Percentiles rank a stretch among this genome's conserved stretches.
Conservation (phyloP, 2,888 invertebrate genomes). For the Heteromurus nitidus region DNA sequence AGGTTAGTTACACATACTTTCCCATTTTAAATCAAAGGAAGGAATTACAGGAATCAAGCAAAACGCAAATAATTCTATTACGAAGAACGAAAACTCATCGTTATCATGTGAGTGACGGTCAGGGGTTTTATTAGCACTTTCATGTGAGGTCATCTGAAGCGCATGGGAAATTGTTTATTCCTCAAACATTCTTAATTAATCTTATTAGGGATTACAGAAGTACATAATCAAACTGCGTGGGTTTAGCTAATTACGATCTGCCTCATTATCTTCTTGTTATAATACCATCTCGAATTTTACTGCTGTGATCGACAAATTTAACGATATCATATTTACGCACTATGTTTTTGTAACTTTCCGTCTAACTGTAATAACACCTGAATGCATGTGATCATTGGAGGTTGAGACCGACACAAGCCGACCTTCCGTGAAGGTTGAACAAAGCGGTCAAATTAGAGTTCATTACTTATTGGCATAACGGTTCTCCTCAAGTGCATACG, state of each 20-base stretch:
- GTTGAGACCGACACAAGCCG: constrained; percentile 10
- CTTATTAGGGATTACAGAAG: too few species aligned
- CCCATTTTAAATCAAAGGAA: too few species aligned
- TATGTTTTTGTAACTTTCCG: not conserved
- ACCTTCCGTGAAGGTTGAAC: constrained; percentile 38
- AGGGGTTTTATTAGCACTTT: not conserved
- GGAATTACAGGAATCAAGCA: too few species aligned
- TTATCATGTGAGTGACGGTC: too few species aligned
- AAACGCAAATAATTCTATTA: too few species aligned
- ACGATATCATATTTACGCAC: not conserved
- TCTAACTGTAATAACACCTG: not conserved
- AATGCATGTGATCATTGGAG: not conserved
- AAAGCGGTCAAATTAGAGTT: constrained; percentile 25
- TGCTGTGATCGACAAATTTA: too few species aligned
- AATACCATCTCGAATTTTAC: not conserved
- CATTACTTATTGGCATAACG: constrained; percentile 4
- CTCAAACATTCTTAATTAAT: too few species aligned
- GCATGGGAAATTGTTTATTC: not conserved
- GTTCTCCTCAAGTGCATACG: not conserved
- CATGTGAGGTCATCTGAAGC: not conserved
- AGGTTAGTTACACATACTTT: too few species aligned
- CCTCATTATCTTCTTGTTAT: not conserved
- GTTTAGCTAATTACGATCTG: not conserved
- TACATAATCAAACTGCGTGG: not conserved
- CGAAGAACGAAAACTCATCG: too few species aligned